Evolutionary conservation across 2,888 invertebrate genomes (phyloP).

Genomic region (Hirtodrosophila alboralis): DNA sequence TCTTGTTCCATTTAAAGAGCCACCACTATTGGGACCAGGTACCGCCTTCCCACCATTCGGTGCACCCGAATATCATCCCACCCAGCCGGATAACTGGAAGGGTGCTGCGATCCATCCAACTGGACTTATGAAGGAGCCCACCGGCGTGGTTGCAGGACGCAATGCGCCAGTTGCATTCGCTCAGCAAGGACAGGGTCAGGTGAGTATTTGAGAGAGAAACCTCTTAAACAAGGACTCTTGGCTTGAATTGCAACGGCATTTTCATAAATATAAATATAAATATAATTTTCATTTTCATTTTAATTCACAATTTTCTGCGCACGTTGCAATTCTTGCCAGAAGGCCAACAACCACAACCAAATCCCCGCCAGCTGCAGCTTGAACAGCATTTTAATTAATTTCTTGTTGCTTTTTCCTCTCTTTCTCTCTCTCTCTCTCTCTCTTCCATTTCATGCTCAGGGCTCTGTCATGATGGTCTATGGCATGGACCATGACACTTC

Average conservation of each 20-base stretch:
- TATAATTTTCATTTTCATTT: constrained; percentile 54
- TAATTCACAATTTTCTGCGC: constrained; percentile 51
- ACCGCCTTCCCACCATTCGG: constrained; percentile 83
- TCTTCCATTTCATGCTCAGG: constrained; percentile 85
- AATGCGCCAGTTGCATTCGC: constrained; percentile 84
- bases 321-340: constrained; percentile 26
- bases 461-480: constrained; percentile 99
- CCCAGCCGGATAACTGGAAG: constrained; percentile 84
- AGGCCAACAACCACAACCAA: constrained; percentile 19
- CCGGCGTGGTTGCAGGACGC: constrained; percentile 84
- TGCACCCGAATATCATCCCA: constrained; percentile 84
- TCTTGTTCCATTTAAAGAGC: constrained; percentile 84
- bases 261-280: constrained; percentile 56
- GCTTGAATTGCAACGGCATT: constrained; percentile 11
- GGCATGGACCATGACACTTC: constrained; percentile 96
- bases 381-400: constrained; percentile 64
- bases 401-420: constrained; percentile 32
- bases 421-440: constrained; percentile 1
- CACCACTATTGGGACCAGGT: constrained; percentile 84
- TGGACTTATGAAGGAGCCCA: constrained; percentile 87
- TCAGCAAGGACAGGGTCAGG: constrained; percentile 83
- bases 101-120: constrained; percentile 84
- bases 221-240: too few species aligned
- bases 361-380: constrained; percentile 22
- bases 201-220: constrained; percentile 69